Conservation (phyloP, 2,888 invertebrate genomes). For the Caenorhabditis macrosperma region DNA sequence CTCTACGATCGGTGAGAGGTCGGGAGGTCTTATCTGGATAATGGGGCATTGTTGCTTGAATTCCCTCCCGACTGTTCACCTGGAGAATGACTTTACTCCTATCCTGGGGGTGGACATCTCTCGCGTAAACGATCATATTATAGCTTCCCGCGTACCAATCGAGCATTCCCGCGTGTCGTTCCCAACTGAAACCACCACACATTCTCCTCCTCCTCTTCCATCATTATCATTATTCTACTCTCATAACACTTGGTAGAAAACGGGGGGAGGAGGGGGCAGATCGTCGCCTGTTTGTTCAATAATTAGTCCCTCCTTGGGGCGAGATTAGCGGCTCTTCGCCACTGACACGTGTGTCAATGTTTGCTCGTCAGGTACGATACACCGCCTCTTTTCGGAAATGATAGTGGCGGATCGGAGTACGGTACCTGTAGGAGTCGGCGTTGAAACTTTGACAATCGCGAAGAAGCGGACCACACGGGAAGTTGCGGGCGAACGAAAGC, state of each 20-base stretch:
- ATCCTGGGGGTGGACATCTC: constrained; percentile 68
- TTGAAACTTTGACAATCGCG: constrained; percentile 66
- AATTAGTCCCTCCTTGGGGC: constrained; percentile 50
- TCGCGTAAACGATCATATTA: constrained; percentile 64
- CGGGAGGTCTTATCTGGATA: constrained; percentile 63
- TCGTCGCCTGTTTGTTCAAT: constrained; percentile 51
- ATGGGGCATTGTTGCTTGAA: not conserved
- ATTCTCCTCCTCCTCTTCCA: too few species aligned
- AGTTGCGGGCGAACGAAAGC: constrained; percentile 62
- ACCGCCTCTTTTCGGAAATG: constrained; percentile 30
- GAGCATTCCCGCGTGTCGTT: constrained; percentile 69
- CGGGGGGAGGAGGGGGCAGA: not conserved
- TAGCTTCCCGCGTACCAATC: constrained; percentile 66
- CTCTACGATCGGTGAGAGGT: constrained; percentile 46
- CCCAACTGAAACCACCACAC: constrained; percentile 64
- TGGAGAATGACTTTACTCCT: constrained; percentile 63
- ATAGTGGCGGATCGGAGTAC: constrained; percentile 28
- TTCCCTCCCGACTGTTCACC: constrained; percentile 7
- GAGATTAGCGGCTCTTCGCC: constrained; percentile 57
- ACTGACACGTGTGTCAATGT: constrained; percentile 61
- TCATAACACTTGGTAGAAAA: constrained; percentile 25
- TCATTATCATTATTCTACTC: not conserved
- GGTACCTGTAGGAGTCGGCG: constrained; percentile 65
- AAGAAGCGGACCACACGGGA: constrained; percentile 71
- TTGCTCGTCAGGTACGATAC: constrained; percentile 24